Evolutionary conservation across 2,888 invertebrate species (phyloP), one percentile per base, ranked within the genome.

Genomic region (Callyntrura guangdongensis): DNA sequence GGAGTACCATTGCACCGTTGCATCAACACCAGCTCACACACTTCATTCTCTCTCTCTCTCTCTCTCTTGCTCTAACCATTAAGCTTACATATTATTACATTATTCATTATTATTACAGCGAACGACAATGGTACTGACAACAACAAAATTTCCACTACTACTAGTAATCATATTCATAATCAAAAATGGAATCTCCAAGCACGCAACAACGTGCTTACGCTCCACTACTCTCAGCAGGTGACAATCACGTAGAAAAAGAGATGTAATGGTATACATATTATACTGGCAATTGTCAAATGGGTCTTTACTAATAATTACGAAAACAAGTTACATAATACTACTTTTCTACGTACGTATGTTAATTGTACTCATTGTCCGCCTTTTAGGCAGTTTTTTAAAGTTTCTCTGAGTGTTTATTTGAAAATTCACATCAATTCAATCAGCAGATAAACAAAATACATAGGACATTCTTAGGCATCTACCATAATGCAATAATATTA

Each of bases 221-320:
- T 87, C 83, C 83, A 91, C 86, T 89, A 89, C 83, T 8, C 86
- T 47, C 91, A 91, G 91, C 91, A 83, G 91, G 91, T 91, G 91
- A 84, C 91, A 91, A 77, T 87, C 64, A 69, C 36, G 56, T 59
- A 74, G 36, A 86, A 72, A 72, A 83, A 72, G 45, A 36, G 3
- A 45, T 59, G 36, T 22, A 72, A 36, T 74, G 36, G 27, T 45
- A 17, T 27, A 53, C 36, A 49, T n/a, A 69, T 53, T 61, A 84
- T 69, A 27, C 25, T 53, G 69, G 69, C 47, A 82, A 82, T 82
- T 72, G 83, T 89, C 83, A 67, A 86, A 64, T 79, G 84, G 61
- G 45, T 88, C 79, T 83, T 84, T 84, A 53, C 84, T 84, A 25
- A 82, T 82, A 86, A 67, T 67, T 64, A 88, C 79, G 79, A 87